These are phyloP conservation scores for Microcebus tavaratra DNA, from an alignment of 2,113 vertebrate species.

Conservation along the genomic window DNA sequence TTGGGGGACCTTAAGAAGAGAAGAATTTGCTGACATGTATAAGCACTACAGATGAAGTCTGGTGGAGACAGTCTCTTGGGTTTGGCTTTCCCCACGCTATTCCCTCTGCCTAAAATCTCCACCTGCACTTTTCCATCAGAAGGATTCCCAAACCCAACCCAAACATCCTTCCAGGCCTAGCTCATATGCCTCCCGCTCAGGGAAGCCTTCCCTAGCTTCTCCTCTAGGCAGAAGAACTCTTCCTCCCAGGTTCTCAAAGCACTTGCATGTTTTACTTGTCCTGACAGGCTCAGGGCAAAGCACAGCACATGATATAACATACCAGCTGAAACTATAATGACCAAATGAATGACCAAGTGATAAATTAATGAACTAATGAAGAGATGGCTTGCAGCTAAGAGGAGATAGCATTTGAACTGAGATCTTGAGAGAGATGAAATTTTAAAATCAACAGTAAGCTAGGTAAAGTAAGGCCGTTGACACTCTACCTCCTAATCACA, in stretches of 20 bases:
- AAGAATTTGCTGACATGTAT: neutral
- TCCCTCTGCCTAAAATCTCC: neutral
- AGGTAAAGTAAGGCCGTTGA: neutral
- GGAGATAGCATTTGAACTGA: neutral
- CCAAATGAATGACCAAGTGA: fast-evolving
- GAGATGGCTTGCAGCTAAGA: neutral
- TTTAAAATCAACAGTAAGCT: neutral
- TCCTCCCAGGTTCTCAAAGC: neutral
- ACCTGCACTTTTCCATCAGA: neutral
- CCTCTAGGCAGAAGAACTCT: neutral
- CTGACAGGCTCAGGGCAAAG: neutral
- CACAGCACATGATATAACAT: neutral
- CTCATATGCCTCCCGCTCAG: neutral
- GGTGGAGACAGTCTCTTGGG: neutral
- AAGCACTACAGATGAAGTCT: neutral
- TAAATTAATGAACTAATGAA: neutral
- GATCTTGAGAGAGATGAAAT: neutral
- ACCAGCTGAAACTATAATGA: neutral
- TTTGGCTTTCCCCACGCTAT: neutral
- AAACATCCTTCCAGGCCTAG: neutral
- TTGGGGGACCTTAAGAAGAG: neutral
- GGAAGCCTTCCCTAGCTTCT: neutral
- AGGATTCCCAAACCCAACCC: neutral
- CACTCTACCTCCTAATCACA: neutral
- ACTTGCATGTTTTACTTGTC: neutral